These are phyloP conservation scores for Lynx canadensis DNA, from an alignment of 2,113 vertebrate genomes.

Conservation along the genomic window DNA sequence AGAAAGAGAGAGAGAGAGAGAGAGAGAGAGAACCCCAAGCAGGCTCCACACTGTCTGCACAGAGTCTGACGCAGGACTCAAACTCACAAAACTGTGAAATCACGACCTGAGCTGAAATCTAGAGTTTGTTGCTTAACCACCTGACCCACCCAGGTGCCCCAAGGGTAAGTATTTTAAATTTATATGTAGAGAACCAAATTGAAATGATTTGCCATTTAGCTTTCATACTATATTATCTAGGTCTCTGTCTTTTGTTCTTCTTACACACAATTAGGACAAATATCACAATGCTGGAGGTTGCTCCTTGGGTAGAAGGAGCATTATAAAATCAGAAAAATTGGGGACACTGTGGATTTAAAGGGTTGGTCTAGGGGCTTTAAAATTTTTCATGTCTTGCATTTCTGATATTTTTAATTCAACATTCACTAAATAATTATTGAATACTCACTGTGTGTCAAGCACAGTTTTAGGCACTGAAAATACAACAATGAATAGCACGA, in stretches of 20 bases:
- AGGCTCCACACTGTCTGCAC: too few relatives aligned
- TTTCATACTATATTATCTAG: neutral
- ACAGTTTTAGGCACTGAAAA: neutral
- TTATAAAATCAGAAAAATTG: neutral
- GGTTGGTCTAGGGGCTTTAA: neutral
- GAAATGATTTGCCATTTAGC: neutral
- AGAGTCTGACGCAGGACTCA: too few relatives aligned
- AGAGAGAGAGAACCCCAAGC: too few relatives aligned
- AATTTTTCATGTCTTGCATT: neutral
- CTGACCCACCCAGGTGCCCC: too few relatives aligned
- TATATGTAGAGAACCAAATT: neutral
- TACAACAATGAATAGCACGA: neutral
- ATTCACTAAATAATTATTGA: neutral
- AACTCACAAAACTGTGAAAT: too few relatives aligned
- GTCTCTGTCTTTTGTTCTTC: neutral
- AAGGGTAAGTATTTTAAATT: neutral
- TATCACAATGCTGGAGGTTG: neutral
- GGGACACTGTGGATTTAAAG: neutral
- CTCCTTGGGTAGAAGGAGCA: neutral
- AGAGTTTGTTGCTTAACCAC: too few relatives aligned
- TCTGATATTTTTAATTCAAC: neutral
- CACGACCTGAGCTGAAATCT: too few relatives aligned
- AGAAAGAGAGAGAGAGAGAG: too few relatives aligned
- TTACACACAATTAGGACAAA: neutral
- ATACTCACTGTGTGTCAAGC: neutral